These are phyloP conservation scores for Chrysopa pallens DNA, from an alignment of 1,140 invertebrate species.

Conservation along the genomic window DNA sequence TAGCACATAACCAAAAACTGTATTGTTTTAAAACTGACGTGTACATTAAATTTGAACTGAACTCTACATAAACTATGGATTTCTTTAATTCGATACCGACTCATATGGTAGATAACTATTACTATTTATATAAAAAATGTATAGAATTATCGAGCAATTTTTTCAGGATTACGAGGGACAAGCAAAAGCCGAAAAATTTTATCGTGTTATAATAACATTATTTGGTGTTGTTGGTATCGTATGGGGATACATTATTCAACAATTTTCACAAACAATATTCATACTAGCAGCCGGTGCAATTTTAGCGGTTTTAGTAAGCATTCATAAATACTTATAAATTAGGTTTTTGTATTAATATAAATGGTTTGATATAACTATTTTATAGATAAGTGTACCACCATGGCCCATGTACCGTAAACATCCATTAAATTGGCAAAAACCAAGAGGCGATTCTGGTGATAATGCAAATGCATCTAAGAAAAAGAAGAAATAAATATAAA, in stretches of 20 bases:
- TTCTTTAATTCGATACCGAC: constrained; percentile 30
- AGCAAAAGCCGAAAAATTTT: constrained; percentile 69
- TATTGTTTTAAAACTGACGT: no score
- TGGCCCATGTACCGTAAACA: constrained; percentile 85
- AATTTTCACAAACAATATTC: constrained; percentile 88
- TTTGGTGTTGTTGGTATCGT: constrained; percentile 77
- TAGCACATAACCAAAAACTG: no score
- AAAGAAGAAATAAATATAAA: no score
- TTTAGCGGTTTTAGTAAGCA: constrained; percentile 60
- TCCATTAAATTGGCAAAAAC: constrained; percentile 80
- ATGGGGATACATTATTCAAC: constrained; percentile 87
- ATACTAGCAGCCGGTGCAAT: constrained; percentile 81
- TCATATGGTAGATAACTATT: constrained; percentile 31
- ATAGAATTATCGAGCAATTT: constrained; percentile 4
- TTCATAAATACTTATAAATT: constrained; percentile 1
- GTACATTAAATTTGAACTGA: no score
- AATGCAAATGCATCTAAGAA: background rate
- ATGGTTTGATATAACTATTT: constrained; percentile 9
- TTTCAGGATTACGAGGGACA: constrained; percentile 80
- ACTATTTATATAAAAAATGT: constrained; percentile 3
- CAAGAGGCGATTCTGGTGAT: constrained; percentile 15
- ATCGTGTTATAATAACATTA: constrained; percentile 71
- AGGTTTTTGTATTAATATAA: background rate
- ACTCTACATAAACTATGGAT: constrained; percentile 12
- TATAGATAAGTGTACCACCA: constrained; percentile 66